Conservation (phyloP, 2,113 vertebrate species). For the Gobiocypris rarus region DNA sequence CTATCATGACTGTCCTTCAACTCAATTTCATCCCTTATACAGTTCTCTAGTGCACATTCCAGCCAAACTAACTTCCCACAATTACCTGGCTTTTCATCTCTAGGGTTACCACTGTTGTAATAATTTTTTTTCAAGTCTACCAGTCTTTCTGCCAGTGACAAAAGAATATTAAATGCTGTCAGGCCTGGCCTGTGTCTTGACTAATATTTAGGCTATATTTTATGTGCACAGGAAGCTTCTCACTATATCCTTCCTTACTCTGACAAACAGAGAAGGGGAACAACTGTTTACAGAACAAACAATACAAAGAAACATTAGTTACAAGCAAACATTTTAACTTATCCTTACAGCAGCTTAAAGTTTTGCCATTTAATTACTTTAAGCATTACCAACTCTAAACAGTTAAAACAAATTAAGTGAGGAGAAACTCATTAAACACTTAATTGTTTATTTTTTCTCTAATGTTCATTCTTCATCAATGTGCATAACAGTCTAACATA, state of each 20-base stretch:
- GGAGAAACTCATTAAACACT: neutral
- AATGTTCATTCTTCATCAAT: neutral
- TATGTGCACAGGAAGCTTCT: conserved; percentile 15
- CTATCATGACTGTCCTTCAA: conserved; percentile 4
- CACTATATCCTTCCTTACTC: conserved; percentile 1
- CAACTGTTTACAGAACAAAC: neutral
- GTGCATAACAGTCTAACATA: neutral
- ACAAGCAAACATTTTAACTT: neutral
- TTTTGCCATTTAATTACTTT: neutral
- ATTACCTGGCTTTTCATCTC: neutral
- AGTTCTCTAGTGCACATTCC: conserved; percentile 18
- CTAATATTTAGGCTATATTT: neutral
- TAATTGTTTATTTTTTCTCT: neutral
- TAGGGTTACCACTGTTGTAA: neutral
- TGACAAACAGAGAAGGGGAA: conserved; percentile 1
- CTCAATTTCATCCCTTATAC: conserved; percentile 12
- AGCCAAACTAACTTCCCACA: conserved; percentile 14
- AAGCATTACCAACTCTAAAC: neutral
- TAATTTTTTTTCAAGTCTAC: neutral
- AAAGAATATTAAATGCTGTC: neutral
- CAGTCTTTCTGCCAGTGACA: neutral
- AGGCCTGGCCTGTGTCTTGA: neutral
- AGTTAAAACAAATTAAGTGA: neutral
- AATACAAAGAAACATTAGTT: neutral
- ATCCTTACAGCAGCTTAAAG: neutral